Evolutionary conservation across 1,140 invertebrate genomes (phyloP).

Genomic region (Goniozus legneri): DNA sequence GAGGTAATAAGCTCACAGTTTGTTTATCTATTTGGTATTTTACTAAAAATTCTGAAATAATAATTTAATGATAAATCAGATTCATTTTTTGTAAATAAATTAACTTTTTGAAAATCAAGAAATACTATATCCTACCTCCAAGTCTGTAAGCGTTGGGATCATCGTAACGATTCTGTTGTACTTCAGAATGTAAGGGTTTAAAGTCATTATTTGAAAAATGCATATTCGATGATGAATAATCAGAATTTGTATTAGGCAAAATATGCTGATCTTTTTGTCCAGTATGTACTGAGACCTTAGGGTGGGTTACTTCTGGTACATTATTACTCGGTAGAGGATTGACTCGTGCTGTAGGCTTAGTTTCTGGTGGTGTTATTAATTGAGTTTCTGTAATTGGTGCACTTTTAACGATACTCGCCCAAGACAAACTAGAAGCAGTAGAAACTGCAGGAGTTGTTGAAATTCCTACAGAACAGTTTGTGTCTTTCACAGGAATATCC

Average conservation of each 20-base stretch:
- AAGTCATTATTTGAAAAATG: conserved; percentile 3
- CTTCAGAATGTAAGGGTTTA: conserved; percentile 9
- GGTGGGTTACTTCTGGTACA: conserved; percentile 7
- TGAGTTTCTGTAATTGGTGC: conserved; percentile 2
- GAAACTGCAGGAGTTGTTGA: conserved; percentile 1
- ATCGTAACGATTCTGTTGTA: conserved; percentile 41
- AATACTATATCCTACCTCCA: conserved; percentile 57
- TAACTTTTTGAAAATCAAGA: neutral
- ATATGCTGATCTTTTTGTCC: conserved; percentile 12
- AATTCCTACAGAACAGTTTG: conserved; percentile 1
- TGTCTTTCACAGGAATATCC: conserved; percentile 8
- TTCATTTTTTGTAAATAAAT: conserved; percentile 1
- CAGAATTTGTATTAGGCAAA: conserved; percentile 2
- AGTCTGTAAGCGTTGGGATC: conserved; percentile 64
- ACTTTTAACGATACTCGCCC: no score
- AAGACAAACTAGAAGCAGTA: conserved; percentile 9
- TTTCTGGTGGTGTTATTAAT: conserved; percentile 6
- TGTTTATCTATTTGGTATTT: conserved; percentile 72
- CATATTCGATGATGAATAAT: conserved; percentile 7
- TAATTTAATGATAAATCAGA: conserved; percentile 21
- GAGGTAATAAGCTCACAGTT: conserved; percentile 71
- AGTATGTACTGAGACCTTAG: conserved; percentile 6
- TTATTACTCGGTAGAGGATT: conserved; percentile 18
- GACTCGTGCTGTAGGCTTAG: conserved; percentile 25
- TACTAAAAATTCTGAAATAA: conserved; percentile 66